Evolutionary conservation across 1,140 invertebrate species (phyloP), one percentile per base, ranked within the genome.

Genomic region (Papilio machaon): DNA sequence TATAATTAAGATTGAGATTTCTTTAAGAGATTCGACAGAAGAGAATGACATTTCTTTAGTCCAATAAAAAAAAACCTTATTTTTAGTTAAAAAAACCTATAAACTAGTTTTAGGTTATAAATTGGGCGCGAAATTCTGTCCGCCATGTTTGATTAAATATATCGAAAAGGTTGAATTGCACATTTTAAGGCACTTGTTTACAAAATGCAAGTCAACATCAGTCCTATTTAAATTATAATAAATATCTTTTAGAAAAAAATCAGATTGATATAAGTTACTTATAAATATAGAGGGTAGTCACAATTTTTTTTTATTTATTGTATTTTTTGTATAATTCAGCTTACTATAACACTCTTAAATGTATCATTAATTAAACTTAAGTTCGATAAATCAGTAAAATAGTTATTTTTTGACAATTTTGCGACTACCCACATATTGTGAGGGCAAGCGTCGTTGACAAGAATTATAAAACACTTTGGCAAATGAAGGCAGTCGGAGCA

Each of bases 391-490:
- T 64, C 23, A 35, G 5, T 70, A 19, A 15, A 17, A 8, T 35
- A 35, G 0, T 35, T 15, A 3, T 67, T 38, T 38, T 67, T 70
- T 35, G 30, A 23, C 0, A 70, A 70, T 70, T 64, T 64, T 30
- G 30, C 11, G 35, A 78, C 49, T 78, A 58, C 49, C 54, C 76
- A 15, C 76, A 76, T 10, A 23, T 35, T 78, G 35, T 43, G 19
- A 77, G 52, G 73, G 76, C 76, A 78, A 78, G 76, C 49, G 30
- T 78, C 38, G 30, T 60, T 78, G 52, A 76, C 74, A 78, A 78
- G 76, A 30, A 60, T 60, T 77, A 83, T 79, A 77, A 85, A 84
- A 87, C 84, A 82, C 88, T 90, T 90, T 90, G 88, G 88, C 85
- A 90, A 86, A 85, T 83, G 83, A 80, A 80, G 82, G 79, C 83